Evolutionary conservation across 2,113 vertebrate species (phyloP).

Genomic region (Atherinomorus stipes): DNA sequence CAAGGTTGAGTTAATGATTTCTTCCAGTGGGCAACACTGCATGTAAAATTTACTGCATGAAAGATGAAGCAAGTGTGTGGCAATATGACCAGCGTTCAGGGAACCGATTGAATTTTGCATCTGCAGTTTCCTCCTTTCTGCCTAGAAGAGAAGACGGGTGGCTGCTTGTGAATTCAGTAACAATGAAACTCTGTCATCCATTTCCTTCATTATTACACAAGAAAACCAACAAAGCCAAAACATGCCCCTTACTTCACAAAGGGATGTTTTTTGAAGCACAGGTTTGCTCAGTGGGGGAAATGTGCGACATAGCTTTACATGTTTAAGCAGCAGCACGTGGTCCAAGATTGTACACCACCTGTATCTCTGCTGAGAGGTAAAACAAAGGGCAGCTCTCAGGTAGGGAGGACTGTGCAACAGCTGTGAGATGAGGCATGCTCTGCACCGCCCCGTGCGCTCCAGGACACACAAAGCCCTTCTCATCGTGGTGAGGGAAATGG

Average conservation of each 20-base stretch:
- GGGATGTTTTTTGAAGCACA: slow-evolving; percentile 9
- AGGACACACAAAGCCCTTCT: slow-evolving; percentile 52
- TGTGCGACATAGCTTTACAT: background rate
- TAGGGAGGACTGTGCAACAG: slow-evolving; percentile 12
- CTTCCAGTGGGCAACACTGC: background rate
- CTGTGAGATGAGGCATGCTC: slow-evolving; percentile 37
- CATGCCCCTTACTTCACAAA: background rate
- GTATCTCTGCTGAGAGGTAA: background rate
- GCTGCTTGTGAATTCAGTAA: background rate
- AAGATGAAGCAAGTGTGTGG: background rate
- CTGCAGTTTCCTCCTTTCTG: slow-evolving; percentile 12
- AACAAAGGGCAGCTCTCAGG: slow-evolving; percentile 15
- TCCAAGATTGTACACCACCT: background rate
- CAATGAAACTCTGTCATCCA: slow-evolving; percentile 22
- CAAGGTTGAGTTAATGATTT: slow-evolving; percentile 48
- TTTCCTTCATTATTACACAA: background rate
- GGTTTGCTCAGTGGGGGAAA: slow-evolving; percentile 1
- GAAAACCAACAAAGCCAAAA: background rate
- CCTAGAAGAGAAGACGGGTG: slow-evolving; percentile 14
- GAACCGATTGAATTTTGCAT: slow-evolving; percentile 2
- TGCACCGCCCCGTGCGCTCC: background rate
- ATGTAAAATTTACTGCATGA: slow-evolving; percentile 11
- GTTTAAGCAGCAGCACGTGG: background rate
- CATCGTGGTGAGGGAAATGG: background rate
- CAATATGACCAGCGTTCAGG: slow-evolving; percentile 11